A percentile compares a stretch with the other conserved stretches of the same genome.
phyloP scores from a whole-genome alignment of 2,797 vertebrate species.

The Sebastes aleutianus region DNA sequence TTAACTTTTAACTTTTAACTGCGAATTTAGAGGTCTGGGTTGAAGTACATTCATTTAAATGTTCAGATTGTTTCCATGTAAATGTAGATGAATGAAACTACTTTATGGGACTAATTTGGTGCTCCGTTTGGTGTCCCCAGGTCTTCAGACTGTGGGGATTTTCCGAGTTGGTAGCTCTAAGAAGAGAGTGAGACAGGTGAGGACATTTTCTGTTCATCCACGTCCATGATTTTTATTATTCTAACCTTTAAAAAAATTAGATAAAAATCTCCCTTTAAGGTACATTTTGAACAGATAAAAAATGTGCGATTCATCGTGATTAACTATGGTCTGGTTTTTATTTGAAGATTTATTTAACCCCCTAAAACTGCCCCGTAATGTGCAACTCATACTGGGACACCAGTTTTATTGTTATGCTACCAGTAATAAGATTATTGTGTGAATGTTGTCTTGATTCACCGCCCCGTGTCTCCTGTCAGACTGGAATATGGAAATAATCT shows the following conservation, averaged over 20 bases:
- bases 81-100: not conserved
- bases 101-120: not conserved
- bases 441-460: not conserved
- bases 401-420: not conserved
- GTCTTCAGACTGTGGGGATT: conserved; percentile 90
- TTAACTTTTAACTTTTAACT: not conserved
- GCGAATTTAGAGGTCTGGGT: not conserved
- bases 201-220: not conserved
- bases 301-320: not conserved
- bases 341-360: not conserved
- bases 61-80: not conserved
- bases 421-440: not conserved
- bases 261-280: too few species aligned
- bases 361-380: too few species aligned
- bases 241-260: too few species aligned
- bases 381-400: not conserved
- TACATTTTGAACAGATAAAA: too few species aligned
- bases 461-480: not conserved
- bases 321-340: not conserved
- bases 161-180: conserved; percentile 92
- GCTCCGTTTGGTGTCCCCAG: conserved; percentile 71
- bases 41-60: too few species aligned
- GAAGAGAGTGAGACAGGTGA: conserved; percentile 91
- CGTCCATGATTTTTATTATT: not conserved
- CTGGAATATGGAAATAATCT: conserved; percentile 21